phyloP scores from a whole-genome alignment of 2,888 invertebrate genomes.

The Thymelicus lineola region DNA sequence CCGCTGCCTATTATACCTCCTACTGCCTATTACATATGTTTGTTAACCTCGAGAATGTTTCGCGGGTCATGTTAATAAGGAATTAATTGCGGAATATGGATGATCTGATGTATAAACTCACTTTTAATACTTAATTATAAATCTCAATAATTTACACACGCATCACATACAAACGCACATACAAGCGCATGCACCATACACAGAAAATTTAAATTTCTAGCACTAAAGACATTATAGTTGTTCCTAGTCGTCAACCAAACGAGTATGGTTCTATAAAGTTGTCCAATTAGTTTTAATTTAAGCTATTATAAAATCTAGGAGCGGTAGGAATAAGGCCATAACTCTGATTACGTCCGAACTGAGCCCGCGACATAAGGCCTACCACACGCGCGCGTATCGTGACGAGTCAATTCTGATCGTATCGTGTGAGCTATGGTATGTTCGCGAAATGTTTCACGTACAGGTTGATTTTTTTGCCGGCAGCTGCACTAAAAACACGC shows the following conservation, averaged over 20 bases:
- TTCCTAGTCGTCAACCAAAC: not conserved
- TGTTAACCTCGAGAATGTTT: not conserved
- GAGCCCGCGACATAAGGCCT: conserved; percentile 40
- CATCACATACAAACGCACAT: too few species aligned
- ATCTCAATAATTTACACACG: too few species aligned
- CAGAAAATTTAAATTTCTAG: too few species aligned
- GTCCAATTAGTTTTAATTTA: conserved; percentile 12
- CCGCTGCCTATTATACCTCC: too few species aligned
- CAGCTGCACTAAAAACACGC: too few species aligned
- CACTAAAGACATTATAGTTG: too few species aligned
- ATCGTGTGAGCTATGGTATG: conserved; percentile 42
- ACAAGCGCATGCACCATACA: too few species aligned
- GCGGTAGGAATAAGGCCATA: not conserved
- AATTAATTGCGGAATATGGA: too few species aligned
- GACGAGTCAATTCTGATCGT: conserved; percentile 54
- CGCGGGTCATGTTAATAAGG: not conserved
- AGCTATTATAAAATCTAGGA: conserved; percentile 2
- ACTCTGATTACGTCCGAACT: conserved; percentile 41
- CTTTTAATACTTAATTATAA: too few species aligned
- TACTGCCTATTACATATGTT: not conserved
- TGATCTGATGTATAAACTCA: too few species aligned
- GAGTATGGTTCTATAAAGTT: not conserved
- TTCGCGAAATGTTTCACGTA: not conserved
- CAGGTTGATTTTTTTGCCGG: not conserved
- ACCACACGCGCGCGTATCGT: conserved; percentile 44